Percentiles rank a stretch among this genome's conserved stretches.
Conservation (phyloP, 2,888 invertebrate species). For the Leptinotarsa haldemani region DNA sequence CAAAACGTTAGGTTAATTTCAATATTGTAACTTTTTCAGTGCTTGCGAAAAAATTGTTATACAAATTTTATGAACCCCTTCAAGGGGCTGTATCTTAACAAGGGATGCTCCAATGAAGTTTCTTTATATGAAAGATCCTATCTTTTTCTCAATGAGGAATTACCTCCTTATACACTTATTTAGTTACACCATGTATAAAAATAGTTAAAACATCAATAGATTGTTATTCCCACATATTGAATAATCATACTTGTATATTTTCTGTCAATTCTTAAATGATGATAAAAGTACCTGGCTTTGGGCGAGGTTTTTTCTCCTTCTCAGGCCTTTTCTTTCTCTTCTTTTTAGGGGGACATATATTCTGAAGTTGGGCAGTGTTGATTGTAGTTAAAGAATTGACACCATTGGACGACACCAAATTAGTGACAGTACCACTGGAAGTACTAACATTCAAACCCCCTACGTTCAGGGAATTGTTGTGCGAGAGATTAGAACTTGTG, state of each 20-base stretch:
- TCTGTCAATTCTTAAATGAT: background rate
- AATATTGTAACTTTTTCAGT: no score
- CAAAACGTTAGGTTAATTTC: no score
- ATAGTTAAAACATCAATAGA: no score
- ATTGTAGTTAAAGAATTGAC: slow-evolving; percentile 62
- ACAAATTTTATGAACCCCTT: no score
- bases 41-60: no score
- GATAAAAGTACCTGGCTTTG: slow-evolving; percentile 74
- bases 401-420: slow-evolving; percentile 44
- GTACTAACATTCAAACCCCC: slow-evolving; percentile 11
- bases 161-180: no score
- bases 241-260: background rate
- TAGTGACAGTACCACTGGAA: slow-evolving; percentile 2
- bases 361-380: slow-evolving; percentile 61
- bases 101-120: no score
- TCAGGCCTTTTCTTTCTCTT: slow-evolving; percentile 84
- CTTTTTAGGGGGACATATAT: slow-evolving; percentile 69
- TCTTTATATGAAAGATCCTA: no score
- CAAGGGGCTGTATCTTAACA: no score
- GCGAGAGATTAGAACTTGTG: slow-evolving; percentile 27
- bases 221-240: no score
- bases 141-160: no score
- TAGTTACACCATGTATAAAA: no score
- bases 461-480: slow-evolving; percentile 25
- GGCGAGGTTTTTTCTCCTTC: slow-evolving; percentile 85